Evolutionary conservation across 2,888 invertebrate genomes (phyloP).

Genomic region (Melieria picta): DNA sequence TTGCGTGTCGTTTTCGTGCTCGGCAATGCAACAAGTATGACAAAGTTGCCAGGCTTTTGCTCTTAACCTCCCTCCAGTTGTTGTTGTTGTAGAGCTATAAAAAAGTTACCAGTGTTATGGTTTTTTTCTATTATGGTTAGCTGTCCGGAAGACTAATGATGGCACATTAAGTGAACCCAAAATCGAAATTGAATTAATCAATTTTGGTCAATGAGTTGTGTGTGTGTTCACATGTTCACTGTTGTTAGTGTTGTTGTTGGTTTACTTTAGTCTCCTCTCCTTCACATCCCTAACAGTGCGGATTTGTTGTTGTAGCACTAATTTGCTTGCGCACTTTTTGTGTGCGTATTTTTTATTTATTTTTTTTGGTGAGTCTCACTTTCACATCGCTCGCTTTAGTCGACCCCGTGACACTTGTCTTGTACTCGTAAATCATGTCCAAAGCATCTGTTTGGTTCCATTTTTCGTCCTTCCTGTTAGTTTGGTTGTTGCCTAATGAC

Average conservation of each 20-base stretch:
- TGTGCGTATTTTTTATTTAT: background rate
- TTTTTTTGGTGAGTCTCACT: too few relatives aligned
- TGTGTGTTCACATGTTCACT: background rate
- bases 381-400: too few relatives aligned
- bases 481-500: too few relatives aligned
- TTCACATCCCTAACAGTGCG: too few relatives aligned
- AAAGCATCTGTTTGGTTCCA: background rate
- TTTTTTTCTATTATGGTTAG: background rate
- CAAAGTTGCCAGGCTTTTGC: conserved; percentile 14
- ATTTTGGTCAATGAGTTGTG: conserved; percentile 27
- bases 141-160: conserved; percentile 42
- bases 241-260: background rate
- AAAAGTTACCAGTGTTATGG: background rate
- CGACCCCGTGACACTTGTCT: too few relatives aligned
- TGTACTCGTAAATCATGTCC: conserved; percentile 17
- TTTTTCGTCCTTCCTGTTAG: too few relatives aligned
- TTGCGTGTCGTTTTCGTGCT: too few relatives aligned
- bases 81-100: background rate
- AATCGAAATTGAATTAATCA: conserved; percentile 49
- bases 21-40: conserved; percentile 24
- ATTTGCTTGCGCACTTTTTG: background rate
- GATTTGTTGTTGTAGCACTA: background rate
- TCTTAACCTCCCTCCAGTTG: background rate
- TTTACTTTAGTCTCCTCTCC: background rate
- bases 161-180: conserved; percentile 41